A percentile compares a stretch with the other conserved stretches of the same genome.
phyloP scores from a whole-genome alignment of 2,113 vertebrate genomes.

The Esox niger region DNA sequence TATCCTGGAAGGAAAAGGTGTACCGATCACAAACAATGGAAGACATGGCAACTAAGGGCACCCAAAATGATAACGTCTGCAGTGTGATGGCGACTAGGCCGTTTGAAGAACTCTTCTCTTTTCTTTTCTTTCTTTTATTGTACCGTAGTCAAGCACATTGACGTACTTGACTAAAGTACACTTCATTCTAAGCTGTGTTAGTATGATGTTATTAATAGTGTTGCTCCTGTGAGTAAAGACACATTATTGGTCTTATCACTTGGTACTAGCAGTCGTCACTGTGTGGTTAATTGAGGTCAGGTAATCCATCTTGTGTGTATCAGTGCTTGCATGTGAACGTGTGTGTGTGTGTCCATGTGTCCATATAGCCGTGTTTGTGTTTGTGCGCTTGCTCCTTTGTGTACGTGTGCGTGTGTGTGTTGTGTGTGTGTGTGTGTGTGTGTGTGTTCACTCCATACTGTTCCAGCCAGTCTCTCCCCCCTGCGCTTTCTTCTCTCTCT shows the following conservation, averaged over 20 bases:
- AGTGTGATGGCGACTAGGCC: too few relatives aligned
- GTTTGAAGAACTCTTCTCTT: too few relatives aligned
- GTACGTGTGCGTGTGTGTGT: conserved; percentile 10
- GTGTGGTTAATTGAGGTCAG: background rate
- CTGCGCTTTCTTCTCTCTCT: conserved; percentile 33
- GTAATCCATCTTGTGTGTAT: conserved; percentile 4
- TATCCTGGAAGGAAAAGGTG: too few relatives aligned
- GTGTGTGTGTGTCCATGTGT: background rate
- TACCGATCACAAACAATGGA: too few relatives aligned
- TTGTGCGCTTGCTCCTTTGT: background rate
- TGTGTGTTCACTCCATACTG: background rate
- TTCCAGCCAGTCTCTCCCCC: conserved; percentile 39
- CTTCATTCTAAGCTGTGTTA: too few relatives aligned
- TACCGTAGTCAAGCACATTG: too few relatives aligned
- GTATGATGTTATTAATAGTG: background rate
- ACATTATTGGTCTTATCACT: background rate
- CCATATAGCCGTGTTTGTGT: background rate
- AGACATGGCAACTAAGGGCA: too few relatives aligned
- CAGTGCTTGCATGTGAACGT: background rate
- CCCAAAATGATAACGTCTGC: too few relatives aligned
- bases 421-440: conserved; percentile 16
- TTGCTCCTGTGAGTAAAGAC: too few relatives aligned
- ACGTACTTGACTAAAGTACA: too few relatives aligned
- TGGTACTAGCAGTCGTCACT: background rate
- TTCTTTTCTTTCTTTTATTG: too few relatives aligned